A percentile compares a stretch with the other conserved stretches of the same genome.
phyloP scores from a whole-genome alignment of 1,140 invertebrate species.

The Tetramorium alpestre region DNA sequence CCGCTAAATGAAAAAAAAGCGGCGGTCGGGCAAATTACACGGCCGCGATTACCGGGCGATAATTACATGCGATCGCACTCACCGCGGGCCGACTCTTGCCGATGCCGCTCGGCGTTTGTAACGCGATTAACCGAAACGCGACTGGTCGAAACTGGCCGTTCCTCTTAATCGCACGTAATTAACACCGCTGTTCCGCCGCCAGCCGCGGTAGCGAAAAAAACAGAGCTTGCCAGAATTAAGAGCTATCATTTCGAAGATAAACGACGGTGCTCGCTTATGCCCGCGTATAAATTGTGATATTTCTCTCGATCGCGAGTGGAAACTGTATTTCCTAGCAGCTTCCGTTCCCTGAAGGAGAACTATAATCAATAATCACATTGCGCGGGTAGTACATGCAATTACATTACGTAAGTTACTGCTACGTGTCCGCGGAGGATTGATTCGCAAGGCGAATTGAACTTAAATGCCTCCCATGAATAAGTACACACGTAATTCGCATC shows the following conservation, averaged over 20 bases:
- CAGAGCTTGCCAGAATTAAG: background rate
- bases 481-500: constrained; percentile 35
- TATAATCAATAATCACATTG: constrained; percentile 30
- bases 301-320: background rate
- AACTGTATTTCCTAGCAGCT: background rate
- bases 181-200: background rate
- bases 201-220: background rate
- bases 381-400: constrained; percentile 8
- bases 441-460: constrained; percentile 37
- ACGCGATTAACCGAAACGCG: constrained; percentile 12
- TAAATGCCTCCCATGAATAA: constrained; percentile 41
- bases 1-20: constrained; percentile 15
- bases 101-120: background rate
- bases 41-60: constrained; percentile 39
- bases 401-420: constrained; percentile 26
- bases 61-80: constrained; percentile 48
- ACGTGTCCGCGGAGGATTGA: constrained; percentile 8
- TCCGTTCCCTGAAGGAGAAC: background rate
- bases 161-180: constrained; percentile 8
- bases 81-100: background rate
- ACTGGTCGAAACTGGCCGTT: background rate
- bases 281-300: background rate
- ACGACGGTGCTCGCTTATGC: background rate
- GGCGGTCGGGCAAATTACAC: constrained; percentile 55
- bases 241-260: background rate